These are phyloP conservation scores for Trachurus trachurus DNA, from an alignment of 2,797 vertebrate species.

Conservation along the genomic window DNA sequence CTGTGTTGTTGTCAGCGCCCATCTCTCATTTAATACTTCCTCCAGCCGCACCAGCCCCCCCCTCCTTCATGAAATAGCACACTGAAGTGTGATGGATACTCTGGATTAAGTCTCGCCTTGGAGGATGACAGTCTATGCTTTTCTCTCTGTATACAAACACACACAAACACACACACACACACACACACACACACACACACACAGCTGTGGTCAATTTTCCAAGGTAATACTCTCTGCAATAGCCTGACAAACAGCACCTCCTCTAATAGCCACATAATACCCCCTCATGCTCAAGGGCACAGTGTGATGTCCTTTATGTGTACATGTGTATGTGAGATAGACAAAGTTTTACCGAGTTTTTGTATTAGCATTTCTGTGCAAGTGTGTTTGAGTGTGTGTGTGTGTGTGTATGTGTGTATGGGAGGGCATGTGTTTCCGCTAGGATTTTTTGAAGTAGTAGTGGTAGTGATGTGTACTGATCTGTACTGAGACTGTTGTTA, in stretches of 20 bases:
- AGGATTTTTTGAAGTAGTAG: too few relatives aligned
- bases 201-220: conserved; percentile 45
- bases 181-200: conserved; percentile 20
- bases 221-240: conserved; percentile 49
- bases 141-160: neutral
- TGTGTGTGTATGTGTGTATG: neutral
- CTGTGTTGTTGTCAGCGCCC: conserved; percentile 50
- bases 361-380: conserved; percentile 14
- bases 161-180: conserved; percentile 19
- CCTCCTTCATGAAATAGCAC: conserved; percentile 26
- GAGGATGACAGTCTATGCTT: conserved; percentile 39
- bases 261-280: conserved; percentile 64
- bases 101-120: conserved; percentile 54
- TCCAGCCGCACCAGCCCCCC: conserved; percentile 18
- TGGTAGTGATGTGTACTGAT: too few relatives aligned
- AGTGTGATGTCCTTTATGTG: conserved; percentile 15
- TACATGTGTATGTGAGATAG: neutral
- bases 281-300: conserved; percentile 58
- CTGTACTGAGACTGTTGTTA: too few relatives aligned
- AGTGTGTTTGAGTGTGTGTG: conserved; percentile 1
- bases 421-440: too few relatives aligned
- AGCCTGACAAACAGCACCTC: conserved; percentile 52
- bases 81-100: conserved; percentile 64
- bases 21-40: conserved; percentile 58
- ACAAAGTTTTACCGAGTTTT: conserved; percentile 21